Evolutionary conservation across 1,140 invertebrate species (phyloP), one percentile per base, ranked within the genome.

Genomic region (Popillia japonica): DNA sequence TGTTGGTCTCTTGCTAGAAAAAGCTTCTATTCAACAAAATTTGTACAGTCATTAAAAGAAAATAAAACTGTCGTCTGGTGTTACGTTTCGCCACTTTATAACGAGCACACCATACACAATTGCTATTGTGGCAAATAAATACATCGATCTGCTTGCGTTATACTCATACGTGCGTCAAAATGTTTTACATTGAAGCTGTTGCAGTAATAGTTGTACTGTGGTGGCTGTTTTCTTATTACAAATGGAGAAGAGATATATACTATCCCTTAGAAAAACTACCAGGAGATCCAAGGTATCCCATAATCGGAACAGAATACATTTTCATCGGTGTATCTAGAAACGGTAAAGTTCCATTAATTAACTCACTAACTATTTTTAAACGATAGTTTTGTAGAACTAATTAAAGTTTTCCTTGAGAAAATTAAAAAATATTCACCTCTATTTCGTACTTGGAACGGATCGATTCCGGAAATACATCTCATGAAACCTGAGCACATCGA

Each of bases 401-500:
- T 9, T 17, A 40, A 9, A 14, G 8, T 74, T 42, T 6, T 42
- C 0, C 2, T 40, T 14, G 27, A 8, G 0, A 0, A 9, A 7
- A 76, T 72, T 7, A 11, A 23, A 9, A 22, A 72, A 72, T 82
- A 78, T 80, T 81, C 81, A n/a, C 83, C 83, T 23, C 77, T 84
- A 23, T 84, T 83, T 77, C 61, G 83, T 34, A 78, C 79, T 9
- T 85, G 83, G 83, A 76, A 80, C 76, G 83, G 83, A 6, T 72
- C 9, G 14, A 76, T 73, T 14, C 83, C 82, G 6, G 77, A 80
- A 0, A 78, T 86, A 72, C 80, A 82, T 79, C 34, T 86, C 9
- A 82, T 80, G 73, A 84, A 83, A 77, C 79, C 85, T 6, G 82
- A 86, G 80, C 80, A 85, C 73, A 68, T 81, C 0, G 82, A 85